A percentile compares a stretch with the other conserved stretches of the same genome.
Conservation (phyloP, 2,113 vertebrate genomes). For the Cyphomyrus plagiostoma region DNA sequence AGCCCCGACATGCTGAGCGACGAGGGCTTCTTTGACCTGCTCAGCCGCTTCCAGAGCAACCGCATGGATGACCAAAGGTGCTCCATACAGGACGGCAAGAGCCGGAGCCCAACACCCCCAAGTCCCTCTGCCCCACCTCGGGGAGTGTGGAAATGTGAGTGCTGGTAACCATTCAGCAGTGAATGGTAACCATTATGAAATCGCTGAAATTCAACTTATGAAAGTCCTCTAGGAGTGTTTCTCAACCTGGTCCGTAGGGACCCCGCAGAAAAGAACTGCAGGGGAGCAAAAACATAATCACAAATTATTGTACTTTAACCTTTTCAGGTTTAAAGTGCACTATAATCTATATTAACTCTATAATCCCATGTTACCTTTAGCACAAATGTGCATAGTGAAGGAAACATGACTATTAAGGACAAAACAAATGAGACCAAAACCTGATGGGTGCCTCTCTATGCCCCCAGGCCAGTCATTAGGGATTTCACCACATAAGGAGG, state of each 20-base stretch:
- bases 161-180: not conserved
- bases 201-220: not conserved
- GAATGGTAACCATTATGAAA: not conserved
- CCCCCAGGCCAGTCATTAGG: slow-evolving; percentile 63
- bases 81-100: slow-evolving; percentile 66
- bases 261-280: not conserved
- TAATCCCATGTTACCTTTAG: not conserved
- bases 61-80: slow-evolving; percentile 95
- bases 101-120: slow-evolving; percentile 42
- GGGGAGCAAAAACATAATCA: not conserved
- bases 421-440: not conserved
- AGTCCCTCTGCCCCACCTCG: slow-evolving; percentile 56
- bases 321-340: not conserved
- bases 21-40: slow-evolving; percentile 89
- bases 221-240: not conserved
- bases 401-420: not conserved
- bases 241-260: not conserved
- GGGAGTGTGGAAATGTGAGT: slow-evolving; percentile 71
- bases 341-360: too few species aligned
- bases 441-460: not conserved
- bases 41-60: slow-evolving; percentile 93
- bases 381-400: not conserved
- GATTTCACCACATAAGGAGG: slow-evolving; percentile 65
- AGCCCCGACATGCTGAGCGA: slow-evolving; percentile 72
- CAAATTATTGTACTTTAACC: not conserved